These are phyloP conservation scores for Mastomys natalensis DNA, from an alignment of 2,113 vertebrate species.

Conservation along the genomic window DNA sequence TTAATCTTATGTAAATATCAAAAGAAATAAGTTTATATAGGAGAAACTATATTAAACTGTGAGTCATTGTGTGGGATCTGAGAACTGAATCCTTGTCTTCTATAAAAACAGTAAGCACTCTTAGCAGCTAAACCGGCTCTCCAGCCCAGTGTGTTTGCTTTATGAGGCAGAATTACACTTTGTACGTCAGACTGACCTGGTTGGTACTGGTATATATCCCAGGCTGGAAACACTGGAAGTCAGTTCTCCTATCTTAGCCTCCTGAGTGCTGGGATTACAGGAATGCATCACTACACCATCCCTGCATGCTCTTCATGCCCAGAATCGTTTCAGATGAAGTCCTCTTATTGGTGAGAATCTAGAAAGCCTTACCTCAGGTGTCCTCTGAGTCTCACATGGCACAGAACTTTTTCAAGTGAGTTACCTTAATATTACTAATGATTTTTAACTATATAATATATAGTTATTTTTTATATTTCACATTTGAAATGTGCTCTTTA, in stretches of 20 bases:
- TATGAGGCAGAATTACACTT: background rate
- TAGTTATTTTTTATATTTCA: constrained; percentile 49
- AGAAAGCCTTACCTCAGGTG: background rate
- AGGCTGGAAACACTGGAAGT: background rate
- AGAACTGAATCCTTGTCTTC: background rate
- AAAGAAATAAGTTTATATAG: background rate
- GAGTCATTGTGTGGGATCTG: background rate
- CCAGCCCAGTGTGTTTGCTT: background rate
- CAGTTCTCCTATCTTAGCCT: background rate
- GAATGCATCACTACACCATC: background rate
- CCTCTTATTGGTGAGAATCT: background rate
- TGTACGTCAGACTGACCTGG: background rate
- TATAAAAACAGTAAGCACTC: background rate
- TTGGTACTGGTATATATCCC: background rate
- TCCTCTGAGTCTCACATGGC: background rate
- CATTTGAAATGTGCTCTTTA: background rate
- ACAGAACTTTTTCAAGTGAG: background rate
- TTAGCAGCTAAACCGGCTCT: background rate
- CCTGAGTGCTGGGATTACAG: background rate
- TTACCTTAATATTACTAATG: background rate
- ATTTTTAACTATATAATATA: background rate
- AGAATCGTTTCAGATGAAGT: background rate
- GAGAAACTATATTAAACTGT: background rate
- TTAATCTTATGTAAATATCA: background rate
- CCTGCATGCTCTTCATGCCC: background rate